Conservation (phyloP, 2,113 vertebrate species). For the Axis porcinus region DNA sequence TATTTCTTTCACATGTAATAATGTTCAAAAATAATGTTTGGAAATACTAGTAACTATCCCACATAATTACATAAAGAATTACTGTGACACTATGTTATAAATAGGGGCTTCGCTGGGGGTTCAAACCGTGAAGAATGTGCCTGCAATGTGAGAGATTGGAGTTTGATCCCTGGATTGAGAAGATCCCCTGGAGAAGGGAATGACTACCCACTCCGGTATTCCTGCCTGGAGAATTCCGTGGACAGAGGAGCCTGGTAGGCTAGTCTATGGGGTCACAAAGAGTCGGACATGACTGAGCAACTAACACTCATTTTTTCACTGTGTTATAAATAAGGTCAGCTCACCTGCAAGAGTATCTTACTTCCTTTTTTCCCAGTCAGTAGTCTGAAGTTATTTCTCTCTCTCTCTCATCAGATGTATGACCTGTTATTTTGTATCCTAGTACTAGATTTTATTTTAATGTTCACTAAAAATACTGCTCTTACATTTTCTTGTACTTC, state of each 20-base stretch:
- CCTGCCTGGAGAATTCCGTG: neutral
- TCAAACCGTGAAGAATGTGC: neutral
- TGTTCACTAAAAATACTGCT: neutral
- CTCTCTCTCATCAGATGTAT: neutral
- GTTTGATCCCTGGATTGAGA: neutral
- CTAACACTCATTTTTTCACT: neutral
- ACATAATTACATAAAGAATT: neutral
- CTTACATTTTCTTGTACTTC: neutral
- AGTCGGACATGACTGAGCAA: neutral
- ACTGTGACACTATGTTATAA: neutral
- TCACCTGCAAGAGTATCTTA: neutral
- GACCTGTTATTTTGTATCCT: neutral
- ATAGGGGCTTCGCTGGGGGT: neutral
- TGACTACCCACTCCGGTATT: neutral
- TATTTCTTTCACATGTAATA: neutral
- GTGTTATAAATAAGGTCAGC: neutral
- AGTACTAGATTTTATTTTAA: neutral
- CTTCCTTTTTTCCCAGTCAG: neutral
- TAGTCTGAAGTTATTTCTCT: neutral
- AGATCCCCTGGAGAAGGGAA: neutral
- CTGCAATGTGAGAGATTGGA: neutral
- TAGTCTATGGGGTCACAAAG: neutral
- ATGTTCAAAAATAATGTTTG: neutral
- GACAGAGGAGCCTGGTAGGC: neutral
- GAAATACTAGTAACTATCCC: neutral